phyloP scores from a whole-genome alignment of 2,113 vertebrate species.

The Rhynchomys soricoides region DNA sequence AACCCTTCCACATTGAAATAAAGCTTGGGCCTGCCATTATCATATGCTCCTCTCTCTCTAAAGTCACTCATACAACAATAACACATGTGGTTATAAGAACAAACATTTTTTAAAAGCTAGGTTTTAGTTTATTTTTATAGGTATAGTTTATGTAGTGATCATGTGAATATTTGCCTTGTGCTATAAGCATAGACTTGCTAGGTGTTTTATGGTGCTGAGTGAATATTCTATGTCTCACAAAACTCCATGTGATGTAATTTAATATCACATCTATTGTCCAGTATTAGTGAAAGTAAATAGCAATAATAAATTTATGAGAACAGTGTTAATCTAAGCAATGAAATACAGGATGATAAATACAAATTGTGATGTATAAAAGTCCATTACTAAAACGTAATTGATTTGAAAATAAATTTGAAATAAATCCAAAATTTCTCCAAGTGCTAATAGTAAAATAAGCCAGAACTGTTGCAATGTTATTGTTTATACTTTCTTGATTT shows the following conservation, averaged over 20 bases:
- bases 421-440: slow-evolving; percentile 67
- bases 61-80: not conserved
- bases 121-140: not conserved
- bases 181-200: slow-evolving; percentile 11
- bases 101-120: not conserved
- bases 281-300: slow-evolving; percentile 61
- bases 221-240: slow-evolving; percentile 56
- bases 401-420: slow-evolving; percentile 73
- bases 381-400: slow-evolving; percentile 63
- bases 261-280: slow-evolving; percentile 27
- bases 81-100: not conserved
- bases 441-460: slow-evolving; percentile 64
- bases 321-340: slow-evolving; percentile 16
- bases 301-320: slow-evolving; percentile 36
- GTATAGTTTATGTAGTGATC: slow-evolving; percentile 46
- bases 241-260: slow-evolving; percentile 27
- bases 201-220: slow-evolving; percentile 16
- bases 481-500: not conserved
- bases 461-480: not conserved
- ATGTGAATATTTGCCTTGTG: slow-evolving; percentile 33
- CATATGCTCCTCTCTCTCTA: not conserved
- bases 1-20: not conserved
- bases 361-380: slow-evolving; percentile 54
- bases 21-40: slow-evolving; percentile 13
- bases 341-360: slow-evolving; percentile 49